Percentiles rank a stretch among this genome's conserved stretches.
These are phyloP conservation scores for Xanthostigma xanthostigma DNA, from an alignment of 2,888 invertebrate species.

Conservation along the genomic window DNA sequence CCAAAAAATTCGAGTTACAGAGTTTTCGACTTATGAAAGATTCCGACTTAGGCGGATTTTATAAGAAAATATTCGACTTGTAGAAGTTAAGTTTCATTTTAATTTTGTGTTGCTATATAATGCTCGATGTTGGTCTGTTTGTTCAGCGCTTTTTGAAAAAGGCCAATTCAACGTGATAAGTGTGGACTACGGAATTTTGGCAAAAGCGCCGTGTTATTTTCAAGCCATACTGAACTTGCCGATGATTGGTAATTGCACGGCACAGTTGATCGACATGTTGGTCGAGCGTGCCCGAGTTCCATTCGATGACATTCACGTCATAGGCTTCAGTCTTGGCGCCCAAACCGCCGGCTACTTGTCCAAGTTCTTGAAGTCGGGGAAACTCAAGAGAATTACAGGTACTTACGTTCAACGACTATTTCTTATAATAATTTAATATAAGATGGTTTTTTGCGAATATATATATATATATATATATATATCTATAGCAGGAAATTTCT, in stretches of 20 bases:
- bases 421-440: not conserved
- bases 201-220: constrained; percentile 41
- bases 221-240: constrained; percentile 40
- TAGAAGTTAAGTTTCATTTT: too few relatives aligned
- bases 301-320: constrained; percentile 36
- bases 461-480: too few relatives aligned
- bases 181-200: constrained; percentile 44
- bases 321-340: constrained; percentile 50
- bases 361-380: constrained; percentile 30
- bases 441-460: too few relatives aligned
- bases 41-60: too few relatives aligned
- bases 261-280: constrained; percentile 38
- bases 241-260: constrained; percentile 42
- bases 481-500: too few relatives aligned
- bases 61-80: too few relatives aligned
- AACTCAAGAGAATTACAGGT: constrained; percentile 40
- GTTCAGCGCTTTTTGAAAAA: constrained; percentile 35
- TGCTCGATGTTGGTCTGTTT: constrained; percentile 5
- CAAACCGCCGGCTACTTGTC: constrained; percentile 40
- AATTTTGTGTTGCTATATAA: not conserved
- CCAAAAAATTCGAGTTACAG: too few relatives aligned
- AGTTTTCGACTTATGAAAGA: too few relatives aligned
- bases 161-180: constrained; percentile 44
- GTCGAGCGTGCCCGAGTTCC: constrained; percentile 28
- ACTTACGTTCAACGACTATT: constrained; percentile 6